Evolutionary conservation across 2,888 invertebrate species (phyloP), one percentile per base, ranked within the genome.

Genomic region (Deilephila porcellus): DNA sequence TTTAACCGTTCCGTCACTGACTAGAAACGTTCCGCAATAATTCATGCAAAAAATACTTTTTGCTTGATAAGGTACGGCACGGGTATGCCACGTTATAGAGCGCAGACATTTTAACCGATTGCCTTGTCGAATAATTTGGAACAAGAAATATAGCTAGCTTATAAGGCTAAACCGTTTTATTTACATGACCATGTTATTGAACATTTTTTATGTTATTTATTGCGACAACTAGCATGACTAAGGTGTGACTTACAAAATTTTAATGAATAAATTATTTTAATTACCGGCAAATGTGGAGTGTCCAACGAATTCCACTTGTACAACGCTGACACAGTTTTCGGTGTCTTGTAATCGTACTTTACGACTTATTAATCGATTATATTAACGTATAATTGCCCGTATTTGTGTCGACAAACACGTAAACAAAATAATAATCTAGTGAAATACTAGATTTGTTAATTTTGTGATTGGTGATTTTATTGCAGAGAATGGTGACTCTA

Each of bases 301-400:
- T 52, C 52, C 25, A 25, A 52, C 25, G 20, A 25, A 67, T 67
- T 52, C 25, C 45, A 52, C 52, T 67, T 67, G 67, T 63, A 25
- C 52, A 67, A 67, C 52, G 45, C 20, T 52, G 67, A 52, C 67
- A 67, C 17, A 67, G 17, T 67, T 63, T 37, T 67, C 25, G 67
- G 67, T 67, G 52, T 67, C 67, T 67, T 52, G 67, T 52, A 67
- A 67, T 67, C 67, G 45, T 67, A 52, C n/a, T 67, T 67, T 67
- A 67, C 45, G 45, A 52, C 25, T 67, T 67, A 67, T 67, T 67
- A 67, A 67, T 67, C 25, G 67, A 45, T 67, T 52, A 67, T 52
- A 67, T 67, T 67, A 64, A 67, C 17, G 17, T 4, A 52, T 67
- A 67, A 67, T 67, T 45, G 67, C 17, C 45, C 25, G 20, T 52